Evolutionary conservation across 2,888 invertebrate genomes (phyloP), one percentile per base, ranked within the genome.

Genomic region (Sepioteuthis lessoniana): DNA sequence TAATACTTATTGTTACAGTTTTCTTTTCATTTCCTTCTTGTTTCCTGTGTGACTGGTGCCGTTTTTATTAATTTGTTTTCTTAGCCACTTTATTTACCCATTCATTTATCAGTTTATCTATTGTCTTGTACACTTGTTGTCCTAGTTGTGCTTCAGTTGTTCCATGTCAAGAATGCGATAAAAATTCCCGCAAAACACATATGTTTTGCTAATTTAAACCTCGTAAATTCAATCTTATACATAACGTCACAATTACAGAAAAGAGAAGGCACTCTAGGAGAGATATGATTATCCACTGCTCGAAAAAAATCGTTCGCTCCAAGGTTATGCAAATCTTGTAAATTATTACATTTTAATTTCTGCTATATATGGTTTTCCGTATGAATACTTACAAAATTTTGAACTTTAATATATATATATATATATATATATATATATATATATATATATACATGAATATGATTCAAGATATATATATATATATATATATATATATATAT

Each of bases 21-120:
- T 76, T 76, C 76, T 76, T 76, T 76, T 76, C 76, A 76, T 76
- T 76, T 76, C 76, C 76, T 76, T 76, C 76, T 76, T 35, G 76
- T 35, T 76, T 76, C 76, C 76, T 76, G 76, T 76, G 76, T 76
- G 76, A 16, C 76, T 76, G 35, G 76, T 76, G 76, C n/a, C n/a
- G 76, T 76, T 76, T 60, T 76, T 76, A 76, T 25, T 76, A 76
- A 76, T 76, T 76, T 35, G 16, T 76, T 76, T 76, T 76, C 76
- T n/a, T 19, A 76, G n/a, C 76, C 76, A 76, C n/a, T 76, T 76
- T n/a, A 16, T 76, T 76, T 76, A n/a, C 35, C 35, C 76, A 76
- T 76, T 76, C 76, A 76, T 76, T 76, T 76, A 76, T 76, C 76
- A 76, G 76, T n/a, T 76, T 76, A 35, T 76, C 76, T 10, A 76